A percentile compares a stretch with the other conserved stretches of the same genome.
Conservation (phyloP, 2,797 vertebrate genomes). For the Gymnopithys bicolor region DNA sequence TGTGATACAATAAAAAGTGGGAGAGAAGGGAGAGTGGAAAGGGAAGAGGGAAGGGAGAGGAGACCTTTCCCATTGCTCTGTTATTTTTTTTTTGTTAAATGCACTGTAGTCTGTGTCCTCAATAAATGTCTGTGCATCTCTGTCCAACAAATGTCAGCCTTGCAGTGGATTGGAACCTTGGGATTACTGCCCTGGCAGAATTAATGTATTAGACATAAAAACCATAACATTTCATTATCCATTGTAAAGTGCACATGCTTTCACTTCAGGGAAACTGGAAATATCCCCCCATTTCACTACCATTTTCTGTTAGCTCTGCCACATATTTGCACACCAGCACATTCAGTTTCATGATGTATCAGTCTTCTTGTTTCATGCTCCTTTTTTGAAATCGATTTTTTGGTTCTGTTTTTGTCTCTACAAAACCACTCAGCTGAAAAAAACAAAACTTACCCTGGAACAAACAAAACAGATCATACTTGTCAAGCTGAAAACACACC, state of each 20-base stretch:
- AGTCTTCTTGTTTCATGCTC: neutral
- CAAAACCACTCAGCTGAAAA: neutral
- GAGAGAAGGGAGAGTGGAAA: neutral
- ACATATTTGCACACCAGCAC: neutral
- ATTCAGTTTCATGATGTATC: neutral
- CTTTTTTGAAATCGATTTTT: neutral
- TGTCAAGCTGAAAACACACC: neutral
- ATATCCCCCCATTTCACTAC: slow-evolving; percentile 31
- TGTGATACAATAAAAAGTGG: neutral
- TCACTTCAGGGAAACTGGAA: slow-evolving; percentile 3
- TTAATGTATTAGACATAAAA: slow-evolving; percentile 26
- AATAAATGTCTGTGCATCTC: slow-evolving; percentile 11
- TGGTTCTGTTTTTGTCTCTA: neutral
- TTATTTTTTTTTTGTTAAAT: neutral
- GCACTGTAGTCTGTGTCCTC: neutral
- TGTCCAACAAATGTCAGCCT: slow-evolving; percentile 29
- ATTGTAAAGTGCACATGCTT: neutral
- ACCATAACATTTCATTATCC: slow-evolving; percentile 46
- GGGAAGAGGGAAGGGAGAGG: neutral
- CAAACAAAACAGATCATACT: neutral
- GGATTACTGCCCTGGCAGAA: slow-evolving; percentile 37
- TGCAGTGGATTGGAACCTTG: neutral
- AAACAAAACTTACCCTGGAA: neutral
- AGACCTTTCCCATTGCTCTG: neutral
- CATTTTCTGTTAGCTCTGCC: neutral